These are phyloP conservation scores for Prenolepis imparis DNA, from an alignment of 2,888 invertebrate genomes.

Conservation along the genomic window DNA sequence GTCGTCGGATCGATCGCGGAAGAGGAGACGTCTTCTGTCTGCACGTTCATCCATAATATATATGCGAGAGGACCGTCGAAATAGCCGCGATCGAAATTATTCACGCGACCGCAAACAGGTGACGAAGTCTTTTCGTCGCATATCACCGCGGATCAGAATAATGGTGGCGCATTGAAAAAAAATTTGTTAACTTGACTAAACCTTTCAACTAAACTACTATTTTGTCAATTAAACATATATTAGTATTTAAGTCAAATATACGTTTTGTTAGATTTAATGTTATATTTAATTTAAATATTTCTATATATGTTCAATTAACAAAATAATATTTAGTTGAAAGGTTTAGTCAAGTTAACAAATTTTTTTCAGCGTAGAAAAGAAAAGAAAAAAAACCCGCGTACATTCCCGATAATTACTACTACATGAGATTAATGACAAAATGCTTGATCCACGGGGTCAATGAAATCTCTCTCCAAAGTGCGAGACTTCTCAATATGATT, in stretches of 20 bases:
- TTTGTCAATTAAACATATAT: no score
- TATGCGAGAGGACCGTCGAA: slow-evolving; percentile 36
- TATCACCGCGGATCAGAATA: not conserved
- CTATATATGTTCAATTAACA: no score
- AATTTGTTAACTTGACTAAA: no score
- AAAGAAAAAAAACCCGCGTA: not conserved
- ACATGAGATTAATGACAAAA: not conserved
- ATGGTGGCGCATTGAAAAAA: not conserved
- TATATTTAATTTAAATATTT: no score
- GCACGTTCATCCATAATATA: slow-evolving; percentile 57
- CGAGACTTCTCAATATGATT: not conserved
- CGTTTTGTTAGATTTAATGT: no score
- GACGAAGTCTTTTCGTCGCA: slow-evolving; percentile 17
- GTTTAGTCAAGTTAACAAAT: no score
- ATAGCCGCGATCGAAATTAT: slow-evolving; percentile 60
- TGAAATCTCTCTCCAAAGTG: not conserved
- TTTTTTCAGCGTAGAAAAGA: slow-evolving; percentile 8
- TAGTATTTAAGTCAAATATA: no score
- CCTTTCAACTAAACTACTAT: no score
- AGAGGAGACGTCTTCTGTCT: slow-evolving; percentile 57
- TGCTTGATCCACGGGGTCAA: not conserved
- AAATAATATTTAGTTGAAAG: no score
- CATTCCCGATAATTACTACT: not conserved
- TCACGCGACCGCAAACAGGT: slow-evolving; percentile 46
- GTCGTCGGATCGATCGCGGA: slow-evolving; percentile 65